Evolutionary conservation across 2,888 invertebrate genomes (phyloP).

Genomic region (Xanthia togata): DNA sequence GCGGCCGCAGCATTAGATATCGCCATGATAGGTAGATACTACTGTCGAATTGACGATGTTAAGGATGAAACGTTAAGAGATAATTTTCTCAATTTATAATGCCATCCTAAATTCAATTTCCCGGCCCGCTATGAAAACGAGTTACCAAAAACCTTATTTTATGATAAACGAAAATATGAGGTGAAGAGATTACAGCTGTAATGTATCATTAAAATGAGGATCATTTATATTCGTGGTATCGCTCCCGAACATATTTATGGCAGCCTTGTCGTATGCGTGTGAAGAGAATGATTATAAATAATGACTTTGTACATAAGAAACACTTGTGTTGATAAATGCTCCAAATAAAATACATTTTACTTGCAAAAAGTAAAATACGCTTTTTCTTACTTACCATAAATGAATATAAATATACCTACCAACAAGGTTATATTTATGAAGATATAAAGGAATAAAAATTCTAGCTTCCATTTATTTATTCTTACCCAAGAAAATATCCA

Average conservation of each 20-base stretch:
- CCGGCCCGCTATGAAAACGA: background rate
- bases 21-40: background rate
- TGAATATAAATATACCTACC: background rate
- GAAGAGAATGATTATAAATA: constrained; percentile 38
- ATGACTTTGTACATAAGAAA: constrained; percentile 18
- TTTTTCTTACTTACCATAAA: background rate
- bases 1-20: background rate
- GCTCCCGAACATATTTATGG: constrained; percentile 34
- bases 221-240: constrained; percentile 46
- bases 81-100: constrained; percentile 11
- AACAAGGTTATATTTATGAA: background rate
- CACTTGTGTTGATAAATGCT: constrained; percentile 9
- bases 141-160: constrained; percentile 31
- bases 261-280: constrained; percentile 18
- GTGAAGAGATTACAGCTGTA: constrained; percentile 37
- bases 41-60: background rate
- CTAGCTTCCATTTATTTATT: constrained; percentile 18
- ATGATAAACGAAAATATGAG: constrained; percentile 43
- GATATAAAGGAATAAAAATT: constrained; percentile 8
- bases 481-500: constrained; percentile 24
- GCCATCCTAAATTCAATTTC: background rate
- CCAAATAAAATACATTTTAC: constrained; percentile 1
- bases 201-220: constrained; percentile 48
- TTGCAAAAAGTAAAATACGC: background rate
- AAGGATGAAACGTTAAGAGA: background rate